Conservation (phyloP, 1,140 invertebrate species). For the Agrypnia vestita region DNA sequence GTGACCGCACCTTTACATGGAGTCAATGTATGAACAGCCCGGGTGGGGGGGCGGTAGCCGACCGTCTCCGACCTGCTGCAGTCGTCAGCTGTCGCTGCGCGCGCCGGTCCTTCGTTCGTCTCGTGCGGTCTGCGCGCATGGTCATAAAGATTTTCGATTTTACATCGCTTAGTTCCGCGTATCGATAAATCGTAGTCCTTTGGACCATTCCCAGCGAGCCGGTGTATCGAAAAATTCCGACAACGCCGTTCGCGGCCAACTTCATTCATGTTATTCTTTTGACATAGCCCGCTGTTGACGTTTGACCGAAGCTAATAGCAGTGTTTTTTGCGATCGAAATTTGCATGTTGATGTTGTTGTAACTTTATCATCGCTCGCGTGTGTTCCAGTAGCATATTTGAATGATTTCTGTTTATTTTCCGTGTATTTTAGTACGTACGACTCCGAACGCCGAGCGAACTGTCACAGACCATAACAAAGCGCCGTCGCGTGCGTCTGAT, state of each 20-base stretch:
- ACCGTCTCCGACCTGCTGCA: slow-evolving; percentile 48
- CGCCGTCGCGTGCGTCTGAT: slow-evolving; percentile 7
- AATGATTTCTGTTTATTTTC: background rate
- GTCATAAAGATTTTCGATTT: slow-evolving; percentile 31
- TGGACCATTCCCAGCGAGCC: background rate
- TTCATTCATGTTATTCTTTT: slow-evolving; percentile 41
- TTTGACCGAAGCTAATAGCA: slow-evolving; percentile 5
- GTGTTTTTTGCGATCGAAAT: slow-evolving; percentile 16
- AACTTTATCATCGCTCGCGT: background rate
- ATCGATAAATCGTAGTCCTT: slow-evolving; percentile 6
- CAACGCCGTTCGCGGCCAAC: background rate
- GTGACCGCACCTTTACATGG: slow-evolving; percentile 24
- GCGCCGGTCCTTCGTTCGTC: slow-evolving; percentile 19
- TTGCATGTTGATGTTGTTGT: background rate
- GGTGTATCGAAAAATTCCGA: background rate
- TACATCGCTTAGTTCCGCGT: slow-evolving; percentile 4
- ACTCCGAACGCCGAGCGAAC: background rate
- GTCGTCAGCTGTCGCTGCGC: slow-evolving; percentile 54
- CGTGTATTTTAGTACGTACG: slow-evolving; percentile 12
- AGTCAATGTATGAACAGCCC: slow-evolving; percentile 30
- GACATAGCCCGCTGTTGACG: background rate
- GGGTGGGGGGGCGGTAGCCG: slow-evolving; percentile 13
- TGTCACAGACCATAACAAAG: slow-evolving; percentile 50
- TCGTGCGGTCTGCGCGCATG: slow-evolving; percentile 1
- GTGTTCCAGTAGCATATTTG: background rate